Base-by-base conservation (phyloP, 2,888 invertebrate genomes). In the Dicycla oo region DNA sequence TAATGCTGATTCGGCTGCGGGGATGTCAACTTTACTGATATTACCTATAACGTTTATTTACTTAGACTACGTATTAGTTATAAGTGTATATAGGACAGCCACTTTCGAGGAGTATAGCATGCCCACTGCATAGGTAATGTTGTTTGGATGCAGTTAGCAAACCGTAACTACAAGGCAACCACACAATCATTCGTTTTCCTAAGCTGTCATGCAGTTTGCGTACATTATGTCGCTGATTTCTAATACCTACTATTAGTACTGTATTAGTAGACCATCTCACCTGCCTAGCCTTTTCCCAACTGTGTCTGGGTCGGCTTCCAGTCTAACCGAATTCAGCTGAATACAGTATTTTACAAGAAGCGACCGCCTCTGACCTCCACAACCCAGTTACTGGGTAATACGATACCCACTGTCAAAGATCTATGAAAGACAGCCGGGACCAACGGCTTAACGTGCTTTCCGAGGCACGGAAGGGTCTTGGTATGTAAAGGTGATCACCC, bases 101-200 rank as follows among this genome's bases (percentile, higher is more conserved):
- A n/a, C 4, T 60, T 45, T 60, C 26, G 34, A 53, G 43, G 13
- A 34, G 34, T 45, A 53, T 53, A 34, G 34, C 38, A 53, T 53
- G 73, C 51, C 26, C 34, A 53, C 51, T 60, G 51, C 53, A 72
- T 71, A 38, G n/a, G 20, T 43, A 53, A 26, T 73, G n/a, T 23
- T 45, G 18, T 54, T n/a, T 70, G 70, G 15, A 26, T 69, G 45
- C 34, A 54, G 53, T 58, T 34, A 58, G 26, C 10, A 38, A 34
- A 53, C 43, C 26, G 23, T 58, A 72, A 72, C 26, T 26, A 7
- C 26, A 26, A 15, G n/a, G 26, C 7, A 61, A 34, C n/a, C 58
- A n/a, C 18, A 45, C 18, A 60, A 61, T 45, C 26, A 53, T 53
- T 73, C 34, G 13, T 54, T 54, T 23, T 38, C 51, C 11, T 66